Conservation (phyloP, 2,797 vertebrate genomes). For the Catamblyrhynchus diadema region DNA sequence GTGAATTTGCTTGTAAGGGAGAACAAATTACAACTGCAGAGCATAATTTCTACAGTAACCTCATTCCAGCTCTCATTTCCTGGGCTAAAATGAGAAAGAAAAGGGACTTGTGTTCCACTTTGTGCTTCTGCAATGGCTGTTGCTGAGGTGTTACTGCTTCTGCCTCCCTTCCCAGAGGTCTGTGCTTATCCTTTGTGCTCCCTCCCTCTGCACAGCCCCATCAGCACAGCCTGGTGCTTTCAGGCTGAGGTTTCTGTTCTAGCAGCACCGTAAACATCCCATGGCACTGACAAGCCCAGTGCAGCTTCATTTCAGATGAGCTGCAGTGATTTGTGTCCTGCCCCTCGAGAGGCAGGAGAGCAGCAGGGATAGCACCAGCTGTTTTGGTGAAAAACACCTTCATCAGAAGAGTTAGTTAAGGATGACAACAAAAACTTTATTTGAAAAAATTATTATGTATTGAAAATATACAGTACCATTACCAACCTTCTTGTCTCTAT, state of each 20-base stretch:
- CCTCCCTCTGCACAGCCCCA: not conserved
- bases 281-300: not conserved
- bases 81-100: not conserved
- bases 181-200: not conserved
- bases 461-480: conserved; percentile 77
- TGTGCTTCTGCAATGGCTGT: not conserved
- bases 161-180: not conserved
- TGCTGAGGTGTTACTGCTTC: not conserved
- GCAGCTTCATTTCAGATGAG: not conserved
- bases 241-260: not conserved
- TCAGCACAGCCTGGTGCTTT: not conserved
- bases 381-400: not conserved
- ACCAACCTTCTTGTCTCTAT: not conserved
- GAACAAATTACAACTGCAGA: not conserved
- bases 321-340: not conserved
- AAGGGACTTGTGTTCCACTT: not conserved
- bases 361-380: not conserved
- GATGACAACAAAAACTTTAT: conserved; percentile 74
- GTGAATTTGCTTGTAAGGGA: not conserved
- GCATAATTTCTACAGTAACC: not conserved
- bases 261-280: not conserved
- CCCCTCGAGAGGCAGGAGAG: not conserved
- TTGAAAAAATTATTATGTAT: conserved; percentile 76
- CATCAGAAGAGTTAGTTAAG: conserved; percentile 25
- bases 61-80: not conserved